Base-by-base conservation (phyloP, 2,113 vertebrate genomes). In the Phoxinus phoxinus region DNA sequence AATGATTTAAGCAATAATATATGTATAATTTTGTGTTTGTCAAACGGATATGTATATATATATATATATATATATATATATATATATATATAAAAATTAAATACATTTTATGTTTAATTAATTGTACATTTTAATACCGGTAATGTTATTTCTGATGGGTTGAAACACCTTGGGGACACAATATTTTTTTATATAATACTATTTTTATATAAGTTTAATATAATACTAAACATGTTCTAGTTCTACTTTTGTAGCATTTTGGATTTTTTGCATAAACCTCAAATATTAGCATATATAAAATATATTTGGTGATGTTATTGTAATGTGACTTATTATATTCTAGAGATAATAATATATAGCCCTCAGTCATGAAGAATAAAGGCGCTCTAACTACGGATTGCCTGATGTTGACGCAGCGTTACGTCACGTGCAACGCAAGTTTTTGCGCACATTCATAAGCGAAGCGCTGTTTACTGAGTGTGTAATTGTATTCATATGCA, bases 401-500 rank as follows among this genome's bases (percentile, higher is more conserved):
- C 84, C 51, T 41, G 48, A 21, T 48, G 3, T 44, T 73, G 69
- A 56, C 78, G 78, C 44, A 30, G 27, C 37, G 69, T 86, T 82
- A 86, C 85, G 85, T 86, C 85, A 86, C 85, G 71, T 12, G 46
- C 10, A 73, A 74, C 74, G 53, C 37, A 41, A 77, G 65, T 30
- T 48, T 51, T 32, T 35, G 71, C 56, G 58, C 78, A n/a, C 85
- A n/a, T 23, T 79, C 74, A 69, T 19, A 53, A 85, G 19, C 56
- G 17, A 3, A 5, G 53, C 27, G 72, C 74, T 86, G 83, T 90
- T 90, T 88, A 80, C 85, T 11, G 44, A 75, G 61, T 27, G 73
- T 65, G 61, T 75, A 80, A 80, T 67, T 83, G 73, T 67, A 11
- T 58, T 75, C 67, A 69, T 72, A 51, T 19, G 81, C 83, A 81